Conservation (phyloP, 2,113 vertebrate species). For the Pangasianodon gigas region DNA sequence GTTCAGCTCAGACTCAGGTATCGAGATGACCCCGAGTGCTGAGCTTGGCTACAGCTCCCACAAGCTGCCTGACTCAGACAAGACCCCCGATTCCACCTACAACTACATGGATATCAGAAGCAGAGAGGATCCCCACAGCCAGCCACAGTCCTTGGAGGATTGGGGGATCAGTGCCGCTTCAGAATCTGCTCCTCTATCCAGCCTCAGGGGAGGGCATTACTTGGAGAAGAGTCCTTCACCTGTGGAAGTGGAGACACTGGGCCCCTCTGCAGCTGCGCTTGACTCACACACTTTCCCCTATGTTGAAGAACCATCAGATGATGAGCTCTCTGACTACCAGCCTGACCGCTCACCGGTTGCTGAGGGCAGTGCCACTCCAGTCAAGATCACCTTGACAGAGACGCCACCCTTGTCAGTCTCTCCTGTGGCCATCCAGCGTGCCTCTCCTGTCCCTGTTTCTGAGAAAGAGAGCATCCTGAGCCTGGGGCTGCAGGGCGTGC, state of each 20-base stretch:
- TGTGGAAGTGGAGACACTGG: conserved; percentile 69
- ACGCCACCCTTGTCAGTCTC: conserved; percentile 65
- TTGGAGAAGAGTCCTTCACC: conserved; percentile 67
- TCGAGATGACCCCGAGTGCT: conserved; percentile 78
- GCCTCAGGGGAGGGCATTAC: conserved; percentile 59
- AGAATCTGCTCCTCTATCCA: conserved; percentile 62
- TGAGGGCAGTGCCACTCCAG: conserved; percentile 73
- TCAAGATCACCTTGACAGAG: conserved; percentile 87
- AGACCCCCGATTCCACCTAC: conserved; percentile 73
- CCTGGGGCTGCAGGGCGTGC: conserved; percentile 84
- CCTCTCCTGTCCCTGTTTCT: conserved; percentile 53
- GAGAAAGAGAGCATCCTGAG: conserved; percentile 80
- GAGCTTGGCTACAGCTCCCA: conserved; percentile 67
- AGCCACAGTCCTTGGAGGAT: conserved; percentile 59
- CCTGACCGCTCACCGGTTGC: conserved; percentile 69
- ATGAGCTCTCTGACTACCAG: conserved; percentile 78
- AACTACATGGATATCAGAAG: conserved; percentile 97
- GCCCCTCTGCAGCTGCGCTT: conserved; percentile 64
- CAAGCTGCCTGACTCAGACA: conserved; percentile 81
- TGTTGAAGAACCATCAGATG: conserved; percentile 80
- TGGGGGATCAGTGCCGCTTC: conserved; percentile 51
- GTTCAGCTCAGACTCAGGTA: conserved; percentile 81
- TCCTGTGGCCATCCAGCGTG: conserved; percentile 52
- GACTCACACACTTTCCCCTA: conserved; percentile 77
- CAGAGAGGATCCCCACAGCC: conserved; percentile 73